These are phyloP conservation scores for Ophioninae sp. DNA, from an alignment of 2,888 invertebrate genomes.

Conservation along the genomic window DNA sequence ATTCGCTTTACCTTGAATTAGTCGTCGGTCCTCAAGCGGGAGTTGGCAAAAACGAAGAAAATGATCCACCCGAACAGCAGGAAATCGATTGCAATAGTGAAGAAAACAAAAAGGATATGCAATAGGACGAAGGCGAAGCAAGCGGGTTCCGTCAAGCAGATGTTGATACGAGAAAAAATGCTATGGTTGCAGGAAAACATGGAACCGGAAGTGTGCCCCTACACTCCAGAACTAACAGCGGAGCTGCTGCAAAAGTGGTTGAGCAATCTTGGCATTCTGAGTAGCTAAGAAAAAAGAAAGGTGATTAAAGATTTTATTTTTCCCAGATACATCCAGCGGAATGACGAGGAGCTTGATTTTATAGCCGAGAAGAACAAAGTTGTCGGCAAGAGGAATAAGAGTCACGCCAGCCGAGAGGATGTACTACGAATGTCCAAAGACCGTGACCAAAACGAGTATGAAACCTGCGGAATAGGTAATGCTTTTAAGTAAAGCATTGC, in stretches of 20 bases:
- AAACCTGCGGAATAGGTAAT: constrained; percentile 88
- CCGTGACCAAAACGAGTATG: constrained; percentile 88
- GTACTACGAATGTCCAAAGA: constrained; percentile 89
- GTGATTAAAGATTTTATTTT: constrained; percentile 51
- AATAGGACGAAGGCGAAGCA: constrained; percentile 85
- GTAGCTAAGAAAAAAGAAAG: constrained; percentile 31
- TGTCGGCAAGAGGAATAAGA: constrained; percentile 87
- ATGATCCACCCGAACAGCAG: constrained; percentile 90
- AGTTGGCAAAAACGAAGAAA: constrained; percentile 73
- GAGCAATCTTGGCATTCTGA: constrained; percentile 6
- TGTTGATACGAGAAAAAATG: constrained; percentile 89
- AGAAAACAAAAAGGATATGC: constrained; percentile 85
- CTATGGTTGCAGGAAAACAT: constrained; percentile 89
- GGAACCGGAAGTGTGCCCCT: constrained; percentile 82
- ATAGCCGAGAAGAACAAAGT: constrained; percentile 90
- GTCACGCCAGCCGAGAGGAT: constrained; percentile 91
- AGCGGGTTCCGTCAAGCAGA: constrained; percentile 87
- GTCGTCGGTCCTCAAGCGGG: constrained; percentile 69
- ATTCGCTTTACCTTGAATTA: constrained; percentile 43
- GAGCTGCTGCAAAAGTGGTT: constrained; percentile 84
- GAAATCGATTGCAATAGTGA: constrained; percentile 88
- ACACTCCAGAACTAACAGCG: constrained; percentile 84
- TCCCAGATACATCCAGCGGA: constrained; percentile 84
- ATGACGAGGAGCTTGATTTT: constrained; percentile 90
- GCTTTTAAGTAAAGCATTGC: too few relatives aligned